A percentile compares a stretch with the other conserved stretches of the same genome.
phyloP scores from a whole-genome alignment of 1,140 invertebrate species.

The Lamellibrachia luymesi region DNA sequence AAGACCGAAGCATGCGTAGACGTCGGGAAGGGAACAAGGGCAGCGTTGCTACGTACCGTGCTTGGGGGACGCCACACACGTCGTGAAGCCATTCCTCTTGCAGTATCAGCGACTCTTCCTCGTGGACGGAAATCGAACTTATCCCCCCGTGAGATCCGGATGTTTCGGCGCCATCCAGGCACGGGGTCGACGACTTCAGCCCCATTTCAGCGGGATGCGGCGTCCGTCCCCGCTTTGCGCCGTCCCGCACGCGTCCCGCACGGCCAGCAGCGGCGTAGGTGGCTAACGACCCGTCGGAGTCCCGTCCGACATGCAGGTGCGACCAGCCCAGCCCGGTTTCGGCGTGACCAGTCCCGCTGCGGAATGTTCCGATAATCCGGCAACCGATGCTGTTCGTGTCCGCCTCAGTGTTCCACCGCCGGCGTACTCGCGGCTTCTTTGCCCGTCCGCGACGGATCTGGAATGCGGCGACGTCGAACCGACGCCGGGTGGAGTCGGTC shows the following conservation, averaged over 20 bases:
- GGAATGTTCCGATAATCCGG: background rate
- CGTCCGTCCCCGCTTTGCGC: background rate
- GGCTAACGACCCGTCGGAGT: background rate
- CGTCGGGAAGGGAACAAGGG: too few species aligned
- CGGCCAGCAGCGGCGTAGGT: background rate
- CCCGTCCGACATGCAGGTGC: background rate
- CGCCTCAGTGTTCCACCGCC: background rate
- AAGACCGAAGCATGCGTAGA: background rate
- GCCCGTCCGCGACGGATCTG: background rate
- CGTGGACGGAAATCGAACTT: slow-evolving; percentile 1
- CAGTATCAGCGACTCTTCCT: slow-evolving; percentile 11
- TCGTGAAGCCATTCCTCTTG: slow-evolving; percentile 23
- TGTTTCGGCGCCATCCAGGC: background rate
- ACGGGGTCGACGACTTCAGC: slow-evolving; percentile 2
- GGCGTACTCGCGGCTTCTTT: background rate
- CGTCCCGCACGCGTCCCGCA: background rate
- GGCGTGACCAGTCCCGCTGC: slow-evolving; percentile 10
- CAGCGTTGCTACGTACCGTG: slow-evolving; percentile 7
- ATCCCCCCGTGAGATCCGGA: background rate
- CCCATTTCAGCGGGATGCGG: background rate
- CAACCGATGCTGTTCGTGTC: background rate
- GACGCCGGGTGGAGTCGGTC: too few species aligned
- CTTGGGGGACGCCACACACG: slow-evolving; percentile 19
- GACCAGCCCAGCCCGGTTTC: background rate
- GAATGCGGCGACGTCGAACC: background rate